Evolutionary conservation across 2,113 vertebrate species (phyloP), one percentile per base, ranked within the genome.

Genomic region (Leptocoma aspasia): DNA sequence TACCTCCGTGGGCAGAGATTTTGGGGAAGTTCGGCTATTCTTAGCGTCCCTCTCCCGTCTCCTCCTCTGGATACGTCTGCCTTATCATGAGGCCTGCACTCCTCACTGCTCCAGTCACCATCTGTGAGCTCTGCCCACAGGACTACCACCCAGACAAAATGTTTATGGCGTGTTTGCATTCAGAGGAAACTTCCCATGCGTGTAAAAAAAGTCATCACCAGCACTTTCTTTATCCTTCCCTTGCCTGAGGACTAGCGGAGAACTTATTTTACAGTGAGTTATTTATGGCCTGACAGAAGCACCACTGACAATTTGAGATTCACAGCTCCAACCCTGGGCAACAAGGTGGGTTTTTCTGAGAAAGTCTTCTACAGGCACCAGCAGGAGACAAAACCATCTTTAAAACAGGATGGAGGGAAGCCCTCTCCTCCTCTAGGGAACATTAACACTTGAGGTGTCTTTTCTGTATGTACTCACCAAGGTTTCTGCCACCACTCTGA

Each of bases 21-120:
- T 80, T 92, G 79, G 90, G 85, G 88, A 96, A 96, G 85, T 82
- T 57, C 0, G 6, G 54, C 70, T 96, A 91, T 93, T 96, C 54
- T 95, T 93, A 95, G 92, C 10, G 0, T 49, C 28, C 50, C 49
- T 92, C 59, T 92, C 56, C 64, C 86, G 70, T 75, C 86, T 86
- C 88, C 85, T 91, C 73, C 63, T 64, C 71, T 82, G 78, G 90
- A 39, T 89, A 33, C 2, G 13, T 63, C 52, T 68, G 84, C 37
- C 78, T 93, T n/a, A 4, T 69, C 79, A 73, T 4, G 14, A 90
- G 31, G 71, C 57, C 79, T 2, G 12, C 54, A 19, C 53, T 80
- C 71, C 53, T 86, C 85, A 24, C 41, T 0, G 20, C 61, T 75
- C 44, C 90, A 79, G 70, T 80, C 87, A 88, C 95, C 10, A 78